These are phyloP conservation scores for Phrynocephalus vlangalii DNA, from an alignment of 2,797 vertebrate species.

Conservation along the genomic window DNA sequence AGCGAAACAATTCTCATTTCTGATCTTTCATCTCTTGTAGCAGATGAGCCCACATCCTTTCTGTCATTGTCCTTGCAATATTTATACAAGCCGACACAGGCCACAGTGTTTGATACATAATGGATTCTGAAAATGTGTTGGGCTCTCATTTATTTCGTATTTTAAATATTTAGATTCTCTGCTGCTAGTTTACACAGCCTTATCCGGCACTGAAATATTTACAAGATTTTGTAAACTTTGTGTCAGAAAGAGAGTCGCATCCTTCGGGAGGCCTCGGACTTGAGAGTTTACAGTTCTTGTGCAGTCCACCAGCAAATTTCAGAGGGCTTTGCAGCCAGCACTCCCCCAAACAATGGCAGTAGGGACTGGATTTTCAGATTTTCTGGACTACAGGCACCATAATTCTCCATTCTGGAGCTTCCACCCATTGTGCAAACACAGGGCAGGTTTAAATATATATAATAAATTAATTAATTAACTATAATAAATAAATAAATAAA, in stretches of 20 bases:
- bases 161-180: slow-evolving; percentile 61
- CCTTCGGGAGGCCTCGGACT: not conserved
- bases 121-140: slow-evolving; percentile 42
- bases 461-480: no score
- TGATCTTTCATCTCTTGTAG: no score
- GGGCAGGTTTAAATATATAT: no score
- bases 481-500: no score
- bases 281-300: not conserved
- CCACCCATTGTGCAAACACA: no score
- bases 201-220: not conserved
- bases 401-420: no score
- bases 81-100: slow-evolving; percentile 31
- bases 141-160: slow-evolving; percentile 57
- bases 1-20: no score
- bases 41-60: not conserved
- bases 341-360: not conserved
- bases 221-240: slow-evolving; percentile 36
- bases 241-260: not conserved
- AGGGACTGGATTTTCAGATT: not conserved
- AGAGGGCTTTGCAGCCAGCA: not conserved
- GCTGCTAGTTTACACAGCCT: slow-evolving; percentile 39
- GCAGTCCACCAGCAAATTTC: not conserved
- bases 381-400: no score
- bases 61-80: slow-evolving; percentile 21
- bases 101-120: slow-evolving; percentile 45